Base-by-base conservation (phyloP, 2,888 invertebrate species). In the Pristionchus arcanus region DNA sequence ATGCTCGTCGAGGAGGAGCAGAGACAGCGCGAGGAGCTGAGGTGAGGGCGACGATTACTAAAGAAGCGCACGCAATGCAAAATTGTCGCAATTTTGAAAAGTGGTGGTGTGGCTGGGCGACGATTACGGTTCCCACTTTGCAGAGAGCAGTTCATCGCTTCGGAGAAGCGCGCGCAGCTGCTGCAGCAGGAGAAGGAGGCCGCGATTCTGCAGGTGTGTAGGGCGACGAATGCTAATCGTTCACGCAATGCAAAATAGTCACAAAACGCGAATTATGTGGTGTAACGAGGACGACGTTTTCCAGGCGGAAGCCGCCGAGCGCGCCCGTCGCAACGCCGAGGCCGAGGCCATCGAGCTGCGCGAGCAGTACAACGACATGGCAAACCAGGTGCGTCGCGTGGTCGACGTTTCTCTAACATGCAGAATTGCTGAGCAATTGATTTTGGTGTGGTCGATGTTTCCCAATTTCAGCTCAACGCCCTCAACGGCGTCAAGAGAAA, bases 171-270 rank as follows among this genome's bases (percentile, higher is more conserved):
- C 94, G 98, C 98, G 96, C 98, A 98, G 95, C 98, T 98, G 93
- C 97, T 99, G 94, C 98, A 98, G 96, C 98, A 98, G 96, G 99
- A 99, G 96, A 97, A 99, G 95, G 99, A 99, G 96, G 99, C 99
- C 96, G 97, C 98, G 37, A 91, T 93, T 96, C 98, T 92, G 77
- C 92, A 92, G 90, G 97, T 97, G 92, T 98, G 98, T 74, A 34
- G 19, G 34, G 16, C 37, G 74, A 74, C 37, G 37, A 34, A n/a
- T 63, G n/a, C 63, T 7, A 63, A 4, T 63, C n/a, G 63, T 9
- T 2, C 63, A 63, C 63, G 63, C 63, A 63, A n/a, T 63, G n/a
- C 59, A 63, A 63, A 63, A 25, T 63, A 25, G n/a, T 63, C 63
- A 11, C 25, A n/a, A 63, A 63, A 63, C n/a, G n/a, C n/a, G 13